Percentiles rank a stretch among this genome's conserved stretches.
Conservation (phyloP, 92 coral and sea anemone species). For the Porites divaricata region DNA sequence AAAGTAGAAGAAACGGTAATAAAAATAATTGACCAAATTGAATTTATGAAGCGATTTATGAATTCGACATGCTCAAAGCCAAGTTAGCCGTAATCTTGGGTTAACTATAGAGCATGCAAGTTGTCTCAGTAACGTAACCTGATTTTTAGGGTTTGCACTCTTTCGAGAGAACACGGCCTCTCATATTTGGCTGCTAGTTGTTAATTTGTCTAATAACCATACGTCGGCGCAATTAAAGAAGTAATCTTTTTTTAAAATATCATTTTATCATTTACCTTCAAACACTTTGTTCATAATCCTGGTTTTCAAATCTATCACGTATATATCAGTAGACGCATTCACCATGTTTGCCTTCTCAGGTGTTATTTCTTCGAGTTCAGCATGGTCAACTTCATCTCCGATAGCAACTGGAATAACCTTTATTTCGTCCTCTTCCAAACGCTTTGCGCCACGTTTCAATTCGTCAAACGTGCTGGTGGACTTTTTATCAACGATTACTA, state of each 20-base stretch:
- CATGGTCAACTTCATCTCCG: conserved; percentile 68
- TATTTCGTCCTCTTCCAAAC: conserved; percentile 54
- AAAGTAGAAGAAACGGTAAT: neutral
- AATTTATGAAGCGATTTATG: too few species aligned
- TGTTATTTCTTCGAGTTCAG: conserved; percentile 54
- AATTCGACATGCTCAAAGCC: too few species aligned
- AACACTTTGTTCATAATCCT: conserved; percentile 66
- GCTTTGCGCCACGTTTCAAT: conserved; percentile 41
- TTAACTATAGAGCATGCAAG: too few species aligned
- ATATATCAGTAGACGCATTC: conserved; percentile 44
- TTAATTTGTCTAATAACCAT: too few species aligned
- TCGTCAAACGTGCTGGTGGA: conserved; percentile 53
- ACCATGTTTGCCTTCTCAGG: conserved; percentile 68
- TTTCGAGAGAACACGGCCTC: too few species aligned
- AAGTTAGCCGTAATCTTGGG: too few species aligned
- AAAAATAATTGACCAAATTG: too few species aligned
- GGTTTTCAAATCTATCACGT: conserved; percentile 54
- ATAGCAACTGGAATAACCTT: conserved; percentile 77
- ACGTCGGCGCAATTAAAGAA: too few species aligned
- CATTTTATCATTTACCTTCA: conserved; percentile 24
- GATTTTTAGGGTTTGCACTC: too few species aligned
- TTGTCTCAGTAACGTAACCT: too few species aligned
- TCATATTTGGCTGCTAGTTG: too few species aligned
- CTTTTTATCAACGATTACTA: conserved; percentile 68
- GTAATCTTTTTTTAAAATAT: too few species aligned